These are phyloP conservation scores for Aphaenogaster floridana DNA, from an alignment of 1,140 invertebrate species.

Conservation along the genomic window DNA sequence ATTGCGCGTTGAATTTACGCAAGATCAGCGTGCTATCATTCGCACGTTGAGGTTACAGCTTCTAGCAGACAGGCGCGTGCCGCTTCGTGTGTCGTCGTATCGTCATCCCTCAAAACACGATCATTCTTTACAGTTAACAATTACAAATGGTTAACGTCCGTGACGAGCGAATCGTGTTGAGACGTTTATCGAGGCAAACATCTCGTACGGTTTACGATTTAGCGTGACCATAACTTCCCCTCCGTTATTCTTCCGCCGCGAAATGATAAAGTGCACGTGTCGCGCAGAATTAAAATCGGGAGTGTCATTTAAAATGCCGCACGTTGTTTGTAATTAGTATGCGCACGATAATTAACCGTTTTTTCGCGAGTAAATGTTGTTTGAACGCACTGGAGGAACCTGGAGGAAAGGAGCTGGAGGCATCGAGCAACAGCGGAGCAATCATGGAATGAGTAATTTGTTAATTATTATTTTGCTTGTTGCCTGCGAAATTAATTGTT, in stretches of 20 bases:
- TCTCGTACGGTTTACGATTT: background rate
- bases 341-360: background rate
- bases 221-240: background rate
- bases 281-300: background rate
- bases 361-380: background rate
- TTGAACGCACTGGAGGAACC: background rate
- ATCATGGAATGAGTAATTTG: background rate
- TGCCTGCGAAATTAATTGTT: conserved; percentile 1
- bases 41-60: background rate
- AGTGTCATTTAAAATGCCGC: background rate
- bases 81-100: background rate
- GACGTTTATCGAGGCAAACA: background rate
- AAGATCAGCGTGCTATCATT: background rate
- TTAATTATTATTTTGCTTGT: conserved; percentile 25
- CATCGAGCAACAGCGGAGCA: background rate
- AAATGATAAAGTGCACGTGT: background rate
- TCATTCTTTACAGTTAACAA: conserved; percentile 1
- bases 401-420: background rate
- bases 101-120: background rate
- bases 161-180: background rate
- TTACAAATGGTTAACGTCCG: background rate
- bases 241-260: background rate
- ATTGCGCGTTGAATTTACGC: background rate
- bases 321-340: background rate
- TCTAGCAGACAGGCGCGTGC: background rate